phyloP scores from a whole-genome alignment of 35 echinoderm and acorn worm species.

The Chiridota heheva region DNA sequence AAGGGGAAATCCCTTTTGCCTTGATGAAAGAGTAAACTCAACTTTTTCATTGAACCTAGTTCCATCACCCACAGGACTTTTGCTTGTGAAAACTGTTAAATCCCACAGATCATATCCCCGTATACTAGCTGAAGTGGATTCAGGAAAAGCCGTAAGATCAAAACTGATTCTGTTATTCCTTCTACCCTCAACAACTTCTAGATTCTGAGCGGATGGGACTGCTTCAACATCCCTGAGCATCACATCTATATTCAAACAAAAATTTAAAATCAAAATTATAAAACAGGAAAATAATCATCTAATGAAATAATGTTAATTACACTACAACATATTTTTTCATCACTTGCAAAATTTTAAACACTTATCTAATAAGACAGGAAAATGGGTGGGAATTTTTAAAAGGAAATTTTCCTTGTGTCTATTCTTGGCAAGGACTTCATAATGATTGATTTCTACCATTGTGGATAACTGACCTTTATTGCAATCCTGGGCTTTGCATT shows the following conservation, averaged over 20 bases:
- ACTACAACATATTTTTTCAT: neutral
- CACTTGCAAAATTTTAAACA: too few relatives aligned
- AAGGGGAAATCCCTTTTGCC: slow-evolving; percentile 26
- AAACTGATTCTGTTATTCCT: slow-evolving; percentile 40
- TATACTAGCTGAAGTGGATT: slow-evolving; percentile 36
- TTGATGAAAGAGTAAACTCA: slow-evolving; percentile 32
- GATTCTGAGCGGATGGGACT: neutral
- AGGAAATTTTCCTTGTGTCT: too few relatives aligned
- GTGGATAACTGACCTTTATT: slow-evolving; percentile 30
- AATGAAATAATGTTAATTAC: neutral
- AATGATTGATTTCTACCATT: too few relatives aligned
- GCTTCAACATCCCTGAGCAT: slow-evolving; percentile 21
- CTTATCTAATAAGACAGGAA: too few relatives aligned
- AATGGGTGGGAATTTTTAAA: too few relatives aligned
- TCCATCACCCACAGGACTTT: slow-evolving; percentile 56
- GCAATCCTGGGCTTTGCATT: slow-evolving; percentile 37
- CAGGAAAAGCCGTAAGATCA: slow-evolving; percentile 43
- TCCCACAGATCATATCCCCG: slow-evolving; percentile 70
- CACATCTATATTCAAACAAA: slow-evolving; percentile 3
- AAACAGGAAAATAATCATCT: neutral
- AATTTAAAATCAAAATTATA: neutral
- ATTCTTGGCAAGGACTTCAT: too few relatives aligned
- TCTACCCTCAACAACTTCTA: slow-evolving; percentile 37
- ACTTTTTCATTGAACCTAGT: slow-evolving; percentile 28
- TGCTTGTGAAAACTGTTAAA: slow-evolving; percentile 65